Percentiles rank a stretch among this genome's conserved stretches.
Evolutionary conservation across 2,797 vertebrate species (phyloP).

Genomic region (Takifugu ocellatus): DNA sequence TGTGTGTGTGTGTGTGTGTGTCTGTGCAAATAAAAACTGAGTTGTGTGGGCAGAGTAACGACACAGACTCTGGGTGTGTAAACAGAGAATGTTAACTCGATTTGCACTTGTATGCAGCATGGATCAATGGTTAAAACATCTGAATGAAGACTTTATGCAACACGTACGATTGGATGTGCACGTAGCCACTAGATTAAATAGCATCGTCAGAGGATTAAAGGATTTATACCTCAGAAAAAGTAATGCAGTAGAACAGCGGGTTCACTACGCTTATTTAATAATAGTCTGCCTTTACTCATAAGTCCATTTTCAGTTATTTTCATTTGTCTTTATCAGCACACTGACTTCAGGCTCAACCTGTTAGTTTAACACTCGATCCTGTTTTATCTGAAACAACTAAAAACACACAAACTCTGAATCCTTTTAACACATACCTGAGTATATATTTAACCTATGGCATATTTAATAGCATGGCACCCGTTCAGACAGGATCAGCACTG

Average conservation of each 20-base stretch:
- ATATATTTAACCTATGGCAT: no score
- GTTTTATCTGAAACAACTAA: no score
- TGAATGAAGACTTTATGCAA: conserved; percentile 69
- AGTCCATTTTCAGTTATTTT: not conserved
- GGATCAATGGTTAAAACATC: conserved; percentile 71
- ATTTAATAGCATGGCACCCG: no score
- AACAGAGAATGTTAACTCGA: conserved; percentile 72
- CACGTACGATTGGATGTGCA: conserved; percentile 61
- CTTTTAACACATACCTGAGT: no score
- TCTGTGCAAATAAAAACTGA: conserved; percentile 41
- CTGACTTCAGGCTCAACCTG: no score
- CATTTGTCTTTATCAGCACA: conserved; percentile 1
- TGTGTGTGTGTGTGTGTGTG: conserved; percentile 35
- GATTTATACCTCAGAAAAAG: conserved; percentile 55
- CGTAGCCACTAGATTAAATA: conserved; percentile 68
- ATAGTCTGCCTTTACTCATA: not conserved
- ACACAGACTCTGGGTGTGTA: conserved; percentile 63
- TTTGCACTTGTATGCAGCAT: conserved; percentile 77
- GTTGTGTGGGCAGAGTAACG: conserved; percentile 51
- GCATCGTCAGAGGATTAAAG: conserved; percentile 65
- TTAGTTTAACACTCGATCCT: no score
- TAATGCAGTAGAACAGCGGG: conserved; percentile 39
- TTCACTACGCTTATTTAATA: conserved; percentile 49
- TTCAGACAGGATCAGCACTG: not conserved
- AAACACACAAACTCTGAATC: no score